Evolutionary conservation across 2,113 vertebrate species (phyloP), one percentile per base, ranked within the genome.

Genomic region (Furnarius figulus): DNA sequence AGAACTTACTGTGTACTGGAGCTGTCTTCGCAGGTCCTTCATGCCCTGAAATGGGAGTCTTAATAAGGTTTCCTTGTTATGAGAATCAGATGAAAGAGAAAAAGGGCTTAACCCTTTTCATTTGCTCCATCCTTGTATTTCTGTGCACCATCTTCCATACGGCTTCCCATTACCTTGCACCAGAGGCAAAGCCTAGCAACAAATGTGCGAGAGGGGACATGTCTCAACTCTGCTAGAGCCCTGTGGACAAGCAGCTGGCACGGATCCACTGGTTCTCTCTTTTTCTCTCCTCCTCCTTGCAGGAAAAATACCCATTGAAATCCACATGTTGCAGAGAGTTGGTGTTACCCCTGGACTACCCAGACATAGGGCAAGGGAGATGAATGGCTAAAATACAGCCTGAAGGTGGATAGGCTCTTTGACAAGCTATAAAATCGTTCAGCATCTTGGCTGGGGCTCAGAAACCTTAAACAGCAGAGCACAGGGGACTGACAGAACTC

Each of bases 121-220:
- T n/a, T 63, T 77, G 77, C 46, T 56, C 25, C 9, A 56, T 25
- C 13, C n/a, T 49, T 40, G 40, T 33, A 21, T 42, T 79, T 59
- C 71, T 44, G 22, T 14, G 53, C 21, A 6, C 22, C 28, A 7
- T 39, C 3, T 50, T 80, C 46, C 1, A 0, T 0, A 0, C 20
- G 31, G 25, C 6, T 20, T 90, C 66, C 46, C 2, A 2, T 27
- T 37, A 6, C 37, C 22, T 19, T 47, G 67, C 30, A 28, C 9
- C 53, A 65, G 53, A 79, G 71, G 63, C 58, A 86, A 37, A 85
- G 35, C 17, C 56, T 19, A 17, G 30, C 42, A 71, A n/a, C 33
- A 63, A 18, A 62, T 7, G 7, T 4, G 1, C 6, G 0, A 24
- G 31, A 59, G 28, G 22, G 33, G 7, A 33, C 25, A 0, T 4